These are phyloP conservation scores for Equus quagga DNA, from an alignment of 2,113 vertebrate genomes.

Conservation along the genomic window DNA sequence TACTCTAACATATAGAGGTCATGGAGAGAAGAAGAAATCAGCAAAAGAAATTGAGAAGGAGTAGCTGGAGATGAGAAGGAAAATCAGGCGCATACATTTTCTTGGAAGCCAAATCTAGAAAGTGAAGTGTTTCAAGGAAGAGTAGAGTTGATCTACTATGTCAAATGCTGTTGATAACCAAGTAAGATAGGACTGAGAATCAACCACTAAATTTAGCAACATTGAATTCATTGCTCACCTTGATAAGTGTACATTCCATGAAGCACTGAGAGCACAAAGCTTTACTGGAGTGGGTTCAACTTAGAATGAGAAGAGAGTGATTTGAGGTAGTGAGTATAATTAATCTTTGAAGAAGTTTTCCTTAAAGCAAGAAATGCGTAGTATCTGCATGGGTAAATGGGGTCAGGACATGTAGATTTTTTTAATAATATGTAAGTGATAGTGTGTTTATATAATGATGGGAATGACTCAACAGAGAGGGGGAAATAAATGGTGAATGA, in stretches of 20 bases:
- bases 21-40: neutral
- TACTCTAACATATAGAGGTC: neutral
- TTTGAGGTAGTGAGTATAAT: neutral
- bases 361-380: neutral
- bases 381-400: neutral
- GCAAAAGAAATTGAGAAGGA: neutral
- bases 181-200: neutral
- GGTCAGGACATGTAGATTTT: neutral
- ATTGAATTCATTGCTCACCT: neutral
- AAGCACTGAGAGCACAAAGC: neutral
- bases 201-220: neutral
- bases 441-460: neutral
- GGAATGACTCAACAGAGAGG: neutral
- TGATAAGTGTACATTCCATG: neutral
- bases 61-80: neutral
- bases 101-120: neutral
- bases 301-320: neutral
- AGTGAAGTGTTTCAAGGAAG: neutral
- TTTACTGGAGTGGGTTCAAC: neutral
- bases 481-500: neutral
- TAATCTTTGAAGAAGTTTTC: neutral
- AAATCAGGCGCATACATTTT: neutral
- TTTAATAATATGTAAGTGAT: neutral
- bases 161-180: neutral
- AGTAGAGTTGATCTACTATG: neutral